Base-by-base conservation (phyloP, 2,113 vertebrate genomes). In the Strix uralensis region DNA sequence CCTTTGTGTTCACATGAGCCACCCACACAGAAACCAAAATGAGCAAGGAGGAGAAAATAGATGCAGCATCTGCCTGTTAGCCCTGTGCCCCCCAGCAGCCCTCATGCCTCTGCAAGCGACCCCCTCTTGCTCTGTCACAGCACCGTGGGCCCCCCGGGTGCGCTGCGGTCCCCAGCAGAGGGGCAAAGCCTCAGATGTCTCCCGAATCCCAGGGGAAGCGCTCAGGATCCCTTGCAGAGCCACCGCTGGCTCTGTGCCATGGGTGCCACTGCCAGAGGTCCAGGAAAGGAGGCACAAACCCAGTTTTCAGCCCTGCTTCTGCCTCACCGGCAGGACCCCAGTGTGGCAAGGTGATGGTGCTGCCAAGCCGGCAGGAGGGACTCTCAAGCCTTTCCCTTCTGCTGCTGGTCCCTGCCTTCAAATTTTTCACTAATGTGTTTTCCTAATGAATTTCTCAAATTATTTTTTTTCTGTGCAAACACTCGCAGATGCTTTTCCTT, bases 1-100 rank as follows among this genome's bases (percentile, higher is more conserved):
- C 98, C 97, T 98, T 98, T 98, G 97, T 96, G 97, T 89, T 98
- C 97, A 82, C 94, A 89, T 97, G 97, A 98, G 94, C 98, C 96
- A 93, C 98, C 97, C 98, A 98, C 98, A 67, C 98, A 98, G 93
- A 97, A 97, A 95, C 97, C 97, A 98, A 94, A 97, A 91, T 18
- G 95, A 97, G 77, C 84, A 51, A 78, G 85, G 95, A 87, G 92
- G 72, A 96, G 92, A 90, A 95, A 96, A 96, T 44, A 96, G 88
- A 94, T 19, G 70, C 96, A 96, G 94, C 95, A 93, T 95, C 98
- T 95, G 93, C 82, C 65, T 84, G 86, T 91, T 81, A 57, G 85
- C 77, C 61, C 86, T 14, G 5, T 42, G 82, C 59, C 93, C 95
- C 95, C 65, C 15, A 2, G 49, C 93, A 92, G 67, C 90, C 86